Base-by-base conservation (phyloP, 1,140 invertebrate genomes). In the Dryas iulia region DNA sequence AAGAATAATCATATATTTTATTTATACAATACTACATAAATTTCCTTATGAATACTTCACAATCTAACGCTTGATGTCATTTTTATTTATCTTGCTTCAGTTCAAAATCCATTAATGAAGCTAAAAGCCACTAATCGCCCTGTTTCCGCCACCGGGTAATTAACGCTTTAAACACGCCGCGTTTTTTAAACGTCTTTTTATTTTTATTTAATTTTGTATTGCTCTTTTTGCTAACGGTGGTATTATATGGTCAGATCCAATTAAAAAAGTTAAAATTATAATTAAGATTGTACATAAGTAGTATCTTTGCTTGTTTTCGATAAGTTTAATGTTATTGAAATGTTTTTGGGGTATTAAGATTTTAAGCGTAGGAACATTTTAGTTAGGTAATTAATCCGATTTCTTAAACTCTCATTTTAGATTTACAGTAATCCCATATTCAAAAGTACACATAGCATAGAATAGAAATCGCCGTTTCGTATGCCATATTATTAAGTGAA, bases 51-150 rank as follows among this genome's bases (percentile, higher is more conserved):
- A n/a, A n/a, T n/a, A n/a, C n/a, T 25, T 11, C 3, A 1, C n/a
- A 0, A 56, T 2, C 1, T 25, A 7, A 60, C 11, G 8, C 21
- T 60, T 60, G 47, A 53, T 53, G 6, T 6, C 60, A 62, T 12
- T 62, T 62, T 25, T 24, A 62, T 30, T 31, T 26, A 1, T 64
- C 28, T 31, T 31, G 52, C 11, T 52, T 28, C 59, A 28, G 80
- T 82, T 82, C 71, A 79, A 81, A 77, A 78, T 72, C 79, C 78
- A 83, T 88, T 83, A 84, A 80, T 74, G 61, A 76, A 69, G 69
- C 79, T 84, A 82, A 85, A 79, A 85, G 83, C 78, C 83, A 86
- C 83, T 89, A 87, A 89, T 89, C 82, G 79, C 23, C 47, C 61
- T 69, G 81, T 84, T 86, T 87, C 84, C 84, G 84, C 80, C 80